Evolutionary conservation across 2,888 invertebrate species (phyloP).

Genomic region (Archips crataeganus): DNA sequence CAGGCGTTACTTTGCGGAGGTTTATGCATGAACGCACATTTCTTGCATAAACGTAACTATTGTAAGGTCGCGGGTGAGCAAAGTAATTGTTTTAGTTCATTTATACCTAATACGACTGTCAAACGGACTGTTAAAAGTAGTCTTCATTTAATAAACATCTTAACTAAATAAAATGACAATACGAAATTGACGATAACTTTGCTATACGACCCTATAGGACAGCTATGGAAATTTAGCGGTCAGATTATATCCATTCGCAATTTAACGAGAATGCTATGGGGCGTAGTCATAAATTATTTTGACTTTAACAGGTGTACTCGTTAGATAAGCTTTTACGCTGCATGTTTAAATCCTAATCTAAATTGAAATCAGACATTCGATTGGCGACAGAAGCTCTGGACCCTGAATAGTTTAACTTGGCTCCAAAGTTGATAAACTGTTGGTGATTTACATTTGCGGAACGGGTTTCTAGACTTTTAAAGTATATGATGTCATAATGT

Average conservation of each 20-base stretch:
- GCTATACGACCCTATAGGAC: conserved; percentile 19
- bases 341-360: conserved; percentile 82
- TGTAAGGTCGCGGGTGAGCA: too few relatives aligned
- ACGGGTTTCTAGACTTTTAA: conserved; percentile 25
- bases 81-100: too few relatives aligned
- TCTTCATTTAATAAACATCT: conserved; percentile 22
- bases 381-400: conserved; percentile 77
- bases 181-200: conserved; percentile 29
- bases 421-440: conserved; percentile 31
- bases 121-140: conserved; percentile 5
- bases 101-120: conserved; percentile 16
- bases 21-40: too few relatives aligned
- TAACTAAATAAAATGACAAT: conserved; percentile 15
- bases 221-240: conserved; percentile 54
- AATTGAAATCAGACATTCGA: conserved; percentile 85
- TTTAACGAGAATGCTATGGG: conserved; percentile 60
- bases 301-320: conserved; percentile 83
- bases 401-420: conserved; percentile 59
- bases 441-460: conserved; percentile 6
- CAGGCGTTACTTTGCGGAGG: too few relatives aligned
- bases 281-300: conserved; percentile 78
- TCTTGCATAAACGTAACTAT: too few relatives aligned
- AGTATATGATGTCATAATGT: conserved; percentile 6
- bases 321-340: conserved; percentile 81
- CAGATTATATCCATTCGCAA: conserved; percentile 52